Evolutionary conservation across 2,113 vertebrate species (phyloP), one percentile per base, ranked within the genome.

Genomic region (Lota lota): DNA sequence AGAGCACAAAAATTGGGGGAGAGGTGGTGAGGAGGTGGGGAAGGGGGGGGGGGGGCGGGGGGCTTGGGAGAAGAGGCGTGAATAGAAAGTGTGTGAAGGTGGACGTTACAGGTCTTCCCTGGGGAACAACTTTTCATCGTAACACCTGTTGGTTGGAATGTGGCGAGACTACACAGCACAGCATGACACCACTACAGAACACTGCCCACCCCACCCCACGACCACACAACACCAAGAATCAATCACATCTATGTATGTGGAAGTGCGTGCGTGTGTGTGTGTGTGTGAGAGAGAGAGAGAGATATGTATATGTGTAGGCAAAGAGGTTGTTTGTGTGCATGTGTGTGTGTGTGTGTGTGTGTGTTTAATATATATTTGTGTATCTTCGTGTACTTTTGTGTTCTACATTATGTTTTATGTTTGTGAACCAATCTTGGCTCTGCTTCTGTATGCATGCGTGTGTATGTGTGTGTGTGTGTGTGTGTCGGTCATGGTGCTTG

Each of bases 181-280:
- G 81, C 81, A 84, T 86, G 83, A 88, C 82, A 85, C 78, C 82
- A 88, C 80, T 84, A 64, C 69, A 88, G 73, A 79, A 83, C 78
- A 87, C 78, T 72, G 78, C 69, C 82, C 12, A 61, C 21, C 58
- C 19, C 58, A 11, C 58, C 59, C 59, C 59, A 61, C 15, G 6
- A 61, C 10, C 81, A 67, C 72, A 86, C 73, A 68, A 85, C 72
- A 87, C 83, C 67, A 18, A 87, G 76, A 80, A 86, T 78, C 80
- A 86, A 69, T 74, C 81, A 87, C 79, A 79, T 81, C 69, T 66
- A 74, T 24, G 64, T 68, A 54, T 76, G 67, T 75, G 67, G 40
- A 19, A 20, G 63, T 67, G 73, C 65, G 61, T 61, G 53, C 72
- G 65, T 71, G 66, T 69, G 66, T 66, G 51, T 22, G 21, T 54